These are phyloP conservation scores for Polyommatus iphigenia DNA, from an alignment of 2,888 invertebrate genomes.

Conservation along the genomic window DNA sequence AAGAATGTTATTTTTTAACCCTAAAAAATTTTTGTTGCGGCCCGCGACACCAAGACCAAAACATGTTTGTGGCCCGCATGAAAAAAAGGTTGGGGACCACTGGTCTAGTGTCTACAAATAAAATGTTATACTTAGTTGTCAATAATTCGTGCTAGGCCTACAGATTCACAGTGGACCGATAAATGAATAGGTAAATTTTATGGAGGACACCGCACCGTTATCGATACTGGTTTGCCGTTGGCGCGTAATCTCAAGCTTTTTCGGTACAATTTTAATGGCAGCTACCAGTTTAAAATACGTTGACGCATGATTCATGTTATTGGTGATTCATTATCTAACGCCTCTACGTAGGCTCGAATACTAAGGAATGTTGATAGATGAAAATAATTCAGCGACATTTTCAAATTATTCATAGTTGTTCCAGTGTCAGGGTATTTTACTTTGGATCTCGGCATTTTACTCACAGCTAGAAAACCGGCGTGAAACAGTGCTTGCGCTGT, in stretches of 20 bases:
- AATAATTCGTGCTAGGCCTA: background rate
- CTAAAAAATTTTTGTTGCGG: too few relatives aligned
- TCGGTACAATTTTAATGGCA: background rate
- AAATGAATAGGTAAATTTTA: background rate
- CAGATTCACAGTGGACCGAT: background rate
- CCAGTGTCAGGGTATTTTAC: too few relatives aligned
- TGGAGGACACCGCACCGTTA: background rate
- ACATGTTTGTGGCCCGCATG: too few relatives aligned
- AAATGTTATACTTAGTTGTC: background rate
- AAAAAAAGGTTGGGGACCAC: too few relatives aligned
- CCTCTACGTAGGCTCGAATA: background rate
- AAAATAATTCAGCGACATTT: background rate
- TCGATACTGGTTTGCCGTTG: background rate
- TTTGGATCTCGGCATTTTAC: too few relatives aligned
- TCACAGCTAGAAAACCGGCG: too few relatives aligned
- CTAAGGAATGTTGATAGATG: background rate
- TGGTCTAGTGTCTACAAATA: too few relatives aligned
- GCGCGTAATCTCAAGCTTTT: slow-evolving; percentile 4
- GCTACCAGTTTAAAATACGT: background rate
- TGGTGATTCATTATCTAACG: background rate
- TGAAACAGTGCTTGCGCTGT: too few relatives aligned
- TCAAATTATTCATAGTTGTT: too few relatives aligned
- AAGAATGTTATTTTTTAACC: too few relatives aligned
- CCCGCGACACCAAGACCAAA: too few relatives aligned
- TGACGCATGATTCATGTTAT: background rate